Evolutionary conservation across 2,888 invertebrate species (phyloP).

Genomic region (Heliconius charithonia): DNA sequence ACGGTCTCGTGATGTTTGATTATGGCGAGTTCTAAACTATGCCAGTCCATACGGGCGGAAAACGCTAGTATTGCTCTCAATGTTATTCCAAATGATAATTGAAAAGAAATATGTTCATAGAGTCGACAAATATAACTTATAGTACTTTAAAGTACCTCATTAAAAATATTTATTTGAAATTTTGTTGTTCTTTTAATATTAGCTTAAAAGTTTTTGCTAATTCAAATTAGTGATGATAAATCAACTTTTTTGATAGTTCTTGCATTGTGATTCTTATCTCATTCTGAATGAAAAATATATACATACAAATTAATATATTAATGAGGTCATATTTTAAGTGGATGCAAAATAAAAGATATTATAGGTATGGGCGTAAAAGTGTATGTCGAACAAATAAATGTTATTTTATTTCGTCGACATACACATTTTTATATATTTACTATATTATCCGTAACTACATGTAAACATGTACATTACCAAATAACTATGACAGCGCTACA

Average conservation of each 20-base stretch:
- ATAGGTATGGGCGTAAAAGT: too few relatives aligned
- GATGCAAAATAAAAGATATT: neutral
- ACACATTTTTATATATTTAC: too few relatives aligned
- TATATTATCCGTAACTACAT: neutral
- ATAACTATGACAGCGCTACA: neutral
- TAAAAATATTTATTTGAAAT: neutral
- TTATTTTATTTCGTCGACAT: too few relatives aligned
- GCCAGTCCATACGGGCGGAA: conserved; percentile 24
- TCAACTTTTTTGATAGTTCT: conserved; percentile 2
- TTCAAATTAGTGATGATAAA: conserved; percentile 16
- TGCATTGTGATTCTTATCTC: conserved; percentile 4
- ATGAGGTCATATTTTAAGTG: neutral
- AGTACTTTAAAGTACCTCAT: neutral
- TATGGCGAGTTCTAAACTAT: conserved; percentile 9
- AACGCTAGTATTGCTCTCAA: conserved; percentile 11
- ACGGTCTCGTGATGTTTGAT: conserved; percentile 10
- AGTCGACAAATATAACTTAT: neutral
- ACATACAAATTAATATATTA: conserved; percentile 7
- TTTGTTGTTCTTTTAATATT: neutral
- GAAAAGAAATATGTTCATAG: neutral
- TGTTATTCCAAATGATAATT: conserved; percentile 31
- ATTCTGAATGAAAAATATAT: neutral
- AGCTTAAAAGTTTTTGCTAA: neutral
- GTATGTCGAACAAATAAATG: neutral
- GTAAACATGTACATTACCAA: too few relatives aligned